These are phyloP conservation scores for Ambastaia sidthimunki DNA, from an alignment of 2,797 vertebrate genomes.

Conservation along the genomic window DNA sequence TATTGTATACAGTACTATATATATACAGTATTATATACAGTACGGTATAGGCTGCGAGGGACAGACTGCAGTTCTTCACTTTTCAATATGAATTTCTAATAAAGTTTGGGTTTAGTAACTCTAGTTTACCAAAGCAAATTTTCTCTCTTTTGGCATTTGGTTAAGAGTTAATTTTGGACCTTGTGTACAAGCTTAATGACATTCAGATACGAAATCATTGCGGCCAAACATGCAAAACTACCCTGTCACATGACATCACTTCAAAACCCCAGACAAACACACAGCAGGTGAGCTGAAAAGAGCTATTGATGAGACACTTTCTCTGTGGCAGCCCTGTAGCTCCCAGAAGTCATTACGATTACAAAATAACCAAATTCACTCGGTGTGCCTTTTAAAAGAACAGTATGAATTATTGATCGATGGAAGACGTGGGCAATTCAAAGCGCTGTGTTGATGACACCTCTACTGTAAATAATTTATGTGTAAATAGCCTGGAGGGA, in stretches of 20 bases:
- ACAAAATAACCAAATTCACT: constrained; percentile 41
- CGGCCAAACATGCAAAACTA: constrained; percentile 14
- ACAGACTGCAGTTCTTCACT: no score
- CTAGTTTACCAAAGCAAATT: no score
- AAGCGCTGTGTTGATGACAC: constrained; percentile 50
- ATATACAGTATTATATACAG: no score
- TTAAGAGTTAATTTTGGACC: neutral
- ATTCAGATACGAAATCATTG: neutral
- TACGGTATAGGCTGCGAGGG: no score
- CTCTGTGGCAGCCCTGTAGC: constrained; percentile 25
- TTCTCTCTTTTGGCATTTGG: no score
- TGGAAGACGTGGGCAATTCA: constrained; percentile 30
- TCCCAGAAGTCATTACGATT: constrained; percentile 39
- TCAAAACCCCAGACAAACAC: constrained; percentile 16
- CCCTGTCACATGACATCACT: neutral
- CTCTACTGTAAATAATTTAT: constrained; percentile 56
- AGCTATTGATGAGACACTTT: constrained; percentile 16
- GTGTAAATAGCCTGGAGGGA: constrained; percentile 44
- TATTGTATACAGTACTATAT: no score
- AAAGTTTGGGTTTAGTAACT: neutral
- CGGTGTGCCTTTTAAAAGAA: constrained; percentile 47
- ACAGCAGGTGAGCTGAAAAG: constrained; percentile 5
- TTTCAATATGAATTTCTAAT: no score
- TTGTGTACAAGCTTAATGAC: neutral
- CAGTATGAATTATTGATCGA: constrained; percentile 58